Conservation (phyloP, 2,797 vertebrate species). For the Sitta carolinensis region DNA sequence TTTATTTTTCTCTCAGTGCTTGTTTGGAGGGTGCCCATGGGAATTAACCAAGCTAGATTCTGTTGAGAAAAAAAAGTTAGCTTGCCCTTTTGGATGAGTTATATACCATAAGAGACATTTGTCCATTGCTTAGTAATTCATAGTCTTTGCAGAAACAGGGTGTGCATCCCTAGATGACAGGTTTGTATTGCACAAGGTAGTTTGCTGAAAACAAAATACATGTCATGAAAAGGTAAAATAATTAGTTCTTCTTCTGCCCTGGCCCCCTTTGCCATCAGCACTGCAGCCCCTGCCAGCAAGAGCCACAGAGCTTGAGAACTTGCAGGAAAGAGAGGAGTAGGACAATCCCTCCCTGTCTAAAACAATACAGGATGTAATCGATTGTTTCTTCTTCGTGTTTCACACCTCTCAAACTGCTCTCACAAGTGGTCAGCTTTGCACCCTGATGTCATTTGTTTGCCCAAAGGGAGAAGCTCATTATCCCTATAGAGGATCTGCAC, state of each 20-base stretch:
- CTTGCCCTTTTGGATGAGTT: background rate
- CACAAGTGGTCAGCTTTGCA: constrained; percentile 49
- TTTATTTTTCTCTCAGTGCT: background rate
- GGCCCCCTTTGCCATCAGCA: background rate
- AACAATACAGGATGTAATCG: background rate
- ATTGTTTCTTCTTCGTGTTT: background rate
- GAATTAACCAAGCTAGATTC: background rate
- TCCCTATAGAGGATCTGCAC: background rate
- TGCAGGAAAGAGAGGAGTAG: rapidly evolving
- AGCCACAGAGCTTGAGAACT: background rate
- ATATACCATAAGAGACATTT: background rate
- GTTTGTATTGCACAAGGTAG: background rate
- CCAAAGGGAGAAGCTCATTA: background rate
- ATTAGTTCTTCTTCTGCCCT: background rate
- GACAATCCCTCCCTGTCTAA: background rate
- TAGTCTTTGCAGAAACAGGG: background rate
- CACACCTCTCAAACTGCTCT: background rate
- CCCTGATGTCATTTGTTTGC: constrained; percentile 8
- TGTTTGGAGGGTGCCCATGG: background rate
- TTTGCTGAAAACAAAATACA: background rate
- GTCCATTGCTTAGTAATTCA: background rate
- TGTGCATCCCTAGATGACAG: background rate
- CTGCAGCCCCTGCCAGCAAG: background rate
- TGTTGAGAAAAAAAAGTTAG: background rate
- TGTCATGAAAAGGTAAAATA: background rate